These are phyloP conservation scores for Mercenaria mercenaria DNA, from an alignment of 1,140 invertebrate species.

Conservation along the genomic window DNA sequence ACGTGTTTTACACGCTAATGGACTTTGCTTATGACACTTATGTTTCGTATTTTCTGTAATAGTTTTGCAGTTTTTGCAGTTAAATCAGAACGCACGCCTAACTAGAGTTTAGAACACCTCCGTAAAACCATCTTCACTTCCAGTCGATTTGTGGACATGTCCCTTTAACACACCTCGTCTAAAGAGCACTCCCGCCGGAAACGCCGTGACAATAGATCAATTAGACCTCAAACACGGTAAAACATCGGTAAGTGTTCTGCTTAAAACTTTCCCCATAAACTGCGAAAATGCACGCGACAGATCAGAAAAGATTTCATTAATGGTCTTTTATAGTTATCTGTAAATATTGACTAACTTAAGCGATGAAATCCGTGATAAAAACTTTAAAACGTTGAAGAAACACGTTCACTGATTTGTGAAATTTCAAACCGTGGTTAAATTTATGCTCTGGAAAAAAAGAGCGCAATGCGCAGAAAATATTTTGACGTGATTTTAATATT, in stretches of 20 bases:
- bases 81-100: too few species aligned
- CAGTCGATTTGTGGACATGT: not conserved
- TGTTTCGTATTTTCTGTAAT: too few species aligned
- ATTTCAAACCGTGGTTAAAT: too few species aligned
- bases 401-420: too few species aligned
- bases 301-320: conserved; percentile 25
- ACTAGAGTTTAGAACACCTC: too few species aligned
- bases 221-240: conserved; percentile 9
- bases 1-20: too few species aligned
- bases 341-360: conserved; percentile 8
- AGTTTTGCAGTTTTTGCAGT: too few species aligned
- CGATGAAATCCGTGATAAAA: not conserved
- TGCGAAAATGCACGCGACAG: conserved; percentile 1
- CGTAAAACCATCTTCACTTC: too few species aligned
- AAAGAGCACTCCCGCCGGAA: conserved; percentile 24
- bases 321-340: conserved; percentile 15
- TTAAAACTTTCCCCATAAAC: not conserved
- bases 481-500: too few species aligned
- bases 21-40: too few species aligned
- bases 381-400: not conserved
- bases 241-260: conserved; percentile 39
- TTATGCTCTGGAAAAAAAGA: too few species aligned
- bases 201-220: conserved; percentile 24
- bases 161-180: not conserved
- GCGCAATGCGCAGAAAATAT: too few species aligned